Conservation (phyloP, 2,888 invertebrate species). For the Philereme vetulata region DNA sequence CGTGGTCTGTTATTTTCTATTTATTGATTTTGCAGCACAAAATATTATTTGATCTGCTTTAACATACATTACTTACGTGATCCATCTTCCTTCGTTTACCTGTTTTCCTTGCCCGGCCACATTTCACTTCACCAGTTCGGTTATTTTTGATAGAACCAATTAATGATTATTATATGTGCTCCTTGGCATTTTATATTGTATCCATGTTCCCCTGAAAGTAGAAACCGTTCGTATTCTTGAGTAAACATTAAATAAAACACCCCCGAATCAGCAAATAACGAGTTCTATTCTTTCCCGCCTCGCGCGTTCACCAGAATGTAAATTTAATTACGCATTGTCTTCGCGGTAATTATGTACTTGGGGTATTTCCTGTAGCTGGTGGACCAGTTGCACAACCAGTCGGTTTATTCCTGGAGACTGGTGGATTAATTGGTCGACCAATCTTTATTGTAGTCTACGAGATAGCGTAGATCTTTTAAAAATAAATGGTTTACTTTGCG, state of each 20-base stretch:
- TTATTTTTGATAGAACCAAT: too few relatives aligned
- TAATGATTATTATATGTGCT: too few relatives aligned
- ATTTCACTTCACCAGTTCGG: too few relatives aligned
- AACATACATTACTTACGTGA: too few relatives aligned
- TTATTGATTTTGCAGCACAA: too few relatives aligned
- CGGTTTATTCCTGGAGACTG: background rate
- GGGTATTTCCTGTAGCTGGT: conserved; percentile 4
- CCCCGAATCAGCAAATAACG: conserved; percentile 13
- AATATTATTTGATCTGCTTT: too few relatives aligned
- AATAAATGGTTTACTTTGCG: too few relatives aligned
- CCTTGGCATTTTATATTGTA: too few relatives aligned
- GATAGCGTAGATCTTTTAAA: background rate
- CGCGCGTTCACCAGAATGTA: conserved; percentile 22
- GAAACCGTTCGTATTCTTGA: background rate
- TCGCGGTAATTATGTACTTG: conserved; percentile 27
- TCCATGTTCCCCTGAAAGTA: too few relatives aligned
- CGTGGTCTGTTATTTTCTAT: too few relatives aligned
- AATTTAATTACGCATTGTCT: conserved; percentile 27
- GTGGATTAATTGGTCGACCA: conserved; percentile 1
- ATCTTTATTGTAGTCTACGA: background rate
- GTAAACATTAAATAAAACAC: conserved; percentile 5
- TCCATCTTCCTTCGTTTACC: too few relatives aligned
- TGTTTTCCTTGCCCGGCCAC: too few relatives aligned
- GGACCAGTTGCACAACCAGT: conserved; percentile 21
- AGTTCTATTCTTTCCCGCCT: conserved; percentile 13